Evolutionary conservation across 2,113 vertebrate species (phyloP).

Genomic region (Onychorhynchus coronatus): DNA sequence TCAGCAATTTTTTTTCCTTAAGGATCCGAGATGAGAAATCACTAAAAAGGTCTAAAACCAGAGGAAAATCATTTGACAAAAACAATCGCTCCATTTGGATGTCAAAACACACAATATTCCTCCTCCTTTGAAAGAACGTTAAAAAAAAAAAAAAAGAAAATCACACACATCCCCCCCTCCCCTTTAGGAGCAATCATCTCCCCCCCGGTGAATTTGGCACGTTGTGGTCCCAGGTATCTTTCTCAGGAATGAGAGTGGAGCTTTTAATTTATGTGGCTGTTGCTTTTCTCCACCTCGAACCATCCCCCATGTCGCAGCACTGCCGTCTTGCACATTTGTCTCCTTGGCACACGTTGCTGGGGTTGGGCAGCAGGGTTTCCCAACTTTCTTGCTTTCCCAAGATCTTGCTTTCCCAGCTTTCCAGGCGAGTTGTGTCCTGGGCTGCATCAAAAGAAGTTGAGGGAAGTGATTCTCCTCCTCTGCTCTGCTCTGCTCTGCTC

Average conservation of each 20-base stretch:
- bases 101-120: conserved; percentile 63
- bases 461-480: neutral
- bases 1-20: neutral
- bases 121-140: neutral
- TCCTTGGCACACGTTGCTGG: neutral
- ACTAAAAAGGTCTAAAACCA: conserved; percentile 40
- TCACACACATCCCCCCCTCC: neutral
- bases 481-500: neutral
- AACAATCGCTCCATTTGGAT: conserved; percentile 52
- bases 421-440: neutral
- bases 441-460: neutral
- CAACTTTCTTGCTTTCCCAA: too few species aligned
- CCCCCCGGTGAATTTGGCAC: neutral
- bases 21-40: neutral
- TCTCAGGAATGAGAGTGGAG: neutral
- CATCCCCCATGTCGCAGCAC: fast-evolving
- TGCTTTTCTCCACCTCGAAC: neutral
- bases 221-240: neutral
- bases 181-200: neutral
- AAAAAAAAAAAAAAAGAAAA: neutral
- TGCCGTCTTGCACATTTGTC: neutral
- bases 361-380: neutral
- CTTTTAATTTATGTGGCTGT: neutral
- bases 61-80: conserved; percentile 13
- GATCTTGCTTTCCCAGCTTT: neutral